These are phyloP conservation scores for Camelus dromedarius DNA, from an alignment of 2,113 vertebrate species.

Conservation along the genomic window DNA sequence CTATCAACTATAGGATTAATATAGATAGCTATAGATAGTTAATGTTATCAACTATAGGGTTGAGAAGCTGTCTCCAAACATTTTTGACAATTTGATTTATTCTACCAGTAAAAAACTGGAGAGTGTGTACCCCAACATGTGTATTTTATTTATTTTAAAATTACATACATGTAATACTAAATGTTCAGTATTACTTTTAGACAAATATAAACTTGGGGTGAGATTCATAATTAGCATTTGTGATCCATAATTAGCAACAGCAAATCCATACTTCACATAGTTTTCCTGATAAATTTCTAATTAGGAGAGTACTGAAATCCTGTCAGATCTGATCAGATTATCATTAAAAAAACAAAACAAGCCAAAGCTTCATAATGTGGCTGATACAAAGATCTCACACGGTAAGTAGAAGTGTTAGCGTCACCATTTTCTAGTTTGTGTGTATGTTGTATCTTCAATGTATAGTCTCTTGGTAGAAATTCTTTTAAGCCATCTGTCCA, in stretches of 20 bases:
- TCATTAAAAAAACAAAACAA: neutral
- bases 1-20: neutral
- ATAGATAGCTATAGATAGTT: neutral
- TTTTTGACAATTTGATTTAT: neutral
- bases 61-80: constrained; percentile 5
- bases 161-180: neutral
- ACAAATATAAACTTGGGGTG: neutral
- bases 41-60: neutral
- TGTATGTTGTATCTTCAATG: neutral
- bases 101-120: neutral
- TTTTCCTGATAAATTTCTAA: neutral
- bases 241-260: neutral
- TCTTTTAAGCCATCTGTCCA: neutral
- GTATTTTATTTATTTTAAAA: neutral
- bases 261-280: neutral
- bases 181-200: neutral
- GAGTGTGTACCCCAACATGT: neutral
- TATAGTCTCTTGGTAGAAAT: neutral
- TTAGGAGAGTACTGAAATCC: neutral
- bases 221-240: neutral
- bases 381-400: neutral
- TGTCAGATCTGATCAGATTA: neutral
- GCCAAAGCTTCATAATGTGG: neutral
- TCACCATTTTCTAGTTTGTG: neutral
- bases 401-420: neutral